Base-by-base conservation (phyloP, 2,113 vertebrate species). In the Cyanoderma ruficeps region DNA sequence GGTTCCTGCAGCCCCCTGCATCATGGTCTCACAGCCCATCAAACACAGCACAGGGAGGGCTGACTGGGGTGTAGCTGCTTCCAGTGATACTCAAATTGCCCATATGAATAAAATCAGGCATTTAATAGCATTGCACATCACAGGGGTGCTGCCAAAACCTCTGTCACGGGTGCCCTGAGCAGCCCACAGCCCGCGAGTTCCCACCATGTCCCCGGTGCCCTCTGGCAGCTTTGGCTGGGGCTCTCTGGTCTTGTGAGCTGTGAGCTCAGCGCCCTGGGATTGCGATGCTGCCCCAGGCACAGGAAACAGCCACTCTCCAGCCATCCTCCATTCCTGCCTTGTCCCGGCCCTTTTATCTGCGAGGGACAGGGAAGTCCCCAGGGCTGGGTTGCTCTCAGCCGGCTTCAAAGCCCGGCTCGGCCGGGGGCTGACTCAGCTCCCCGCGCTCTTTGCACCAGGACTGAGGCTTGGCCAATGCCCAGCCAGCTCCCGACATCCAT, bases 231-330 rank as follows among this genome's bases (percentile, higher is more conserved):
- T 96, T 96, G 93, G 87, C 95, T 0, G 0, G 35, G 72, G 49
- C 85, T 95, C 33, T 31, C 21, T 0, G 4, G 65, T 86, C 92
- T 88, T 89, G 82, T 91, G 95, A 97, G 92, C 91, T 44, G 50
- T 91, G 96, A 97, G 80, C 74, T 97, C 95, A 94, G 85, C 0
- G 1, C 42, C n/a, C 74, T 82, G 90, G 78, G 56, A 74, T 69
- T 17, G 7, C 2, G 4, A 47, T 84, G 46, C 76, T 78, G 92
- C 82, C 28, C 50, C 4, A 19, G 79, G 89, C 80, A 82, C 6
- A 44, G 57, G 84, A 90, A 89, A 81, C 77, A 91, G 83, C 64
- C 2, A 1, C 86, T 89, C 46, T 53, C 49, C 70, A 47, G 83
- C 76, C n/a, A 21, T 31, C 42, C 65, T 72, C 68, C 46, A 50